Percentiles rank a stretch among this genome's conserved stretches.
These are phyloP conservation scores for Erebia palarica DNA, from an alignment of 2,888 invertebrate species.

Conservation along the genomic window DNA sequence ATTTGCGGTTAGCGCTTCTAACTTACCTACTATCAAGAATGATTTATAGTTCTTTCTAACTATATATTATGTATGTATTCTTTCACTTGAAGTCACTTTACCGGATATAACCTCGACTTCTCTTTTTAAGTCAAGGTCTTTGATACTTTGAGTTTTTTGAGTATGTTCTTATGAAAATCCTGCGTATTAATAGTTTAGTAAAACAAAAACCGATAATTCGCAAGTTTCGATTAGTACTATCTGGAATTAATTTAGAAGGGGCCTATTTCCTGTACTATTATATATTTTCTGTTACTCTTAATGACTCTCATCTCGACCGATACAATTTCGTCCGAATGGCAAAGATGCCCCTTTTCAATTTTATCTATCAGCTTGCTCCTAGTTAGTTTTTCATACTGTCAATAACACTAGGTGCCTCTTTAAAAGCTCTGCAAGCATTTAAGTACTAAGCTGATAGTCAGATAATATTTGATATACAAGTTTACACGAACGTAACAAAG, in stretches of 20 bases:
- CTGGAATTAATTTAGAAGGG: conserved; percentile 62
- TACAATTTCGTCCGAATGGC: too few relatives aligned
- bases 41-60: background rate
- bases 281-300: too few relatives aligned
- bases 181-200: background rate
- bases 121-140: background rate
- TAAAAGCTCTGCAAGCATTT: background rate
- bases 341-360: too few relatives aligned
- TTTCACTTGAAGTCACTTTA: background rate
- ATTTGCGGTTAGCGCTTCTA: conserved; percentile 9
- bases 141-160: too few relatives aligned
- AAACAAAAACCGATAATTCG: background rate
- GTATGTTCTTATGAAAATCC: background rate
- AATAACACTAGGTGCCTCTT: background rate
- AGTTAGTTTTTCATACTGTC: conserved; percentile 35
- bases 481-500: background rate
- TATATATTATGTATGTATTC: background rate
- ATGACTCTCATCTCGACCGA: too few relatives aligned
- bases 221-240: conserved; percentile 46
- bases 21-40: background rate
- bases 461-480: background rate
- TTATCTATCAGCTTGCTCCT: conserved; percentile 50
- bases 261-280: conserved; percentile 49
- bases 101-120: background rate
- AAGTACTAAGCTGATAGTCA: background rate